Conservation (phyloP, 1,140 invertebrate genomes). For the Mamestra configurata region DNA sequence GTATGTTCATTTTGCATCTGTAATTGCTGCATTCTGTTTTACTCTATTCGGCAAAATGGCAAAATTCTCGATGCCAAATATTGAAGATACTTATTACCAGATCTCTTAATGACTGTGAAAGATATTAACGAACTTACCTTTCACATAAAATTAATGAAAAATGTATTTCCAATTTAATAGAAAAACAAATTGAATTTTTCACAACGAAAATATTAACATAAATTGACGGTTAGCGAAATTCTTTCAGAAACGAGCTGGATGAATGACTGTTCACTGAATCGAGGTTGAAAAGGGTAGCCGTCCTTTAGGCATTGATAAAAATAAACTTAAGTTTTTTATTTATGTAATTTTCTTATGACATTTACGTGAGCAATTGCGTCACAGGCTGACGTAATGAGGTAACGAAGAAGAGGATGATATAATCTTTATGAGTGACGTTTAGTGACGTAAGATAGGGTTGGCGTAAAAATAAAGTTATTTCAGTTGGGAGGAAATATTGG, state of each 20-base stretch:
- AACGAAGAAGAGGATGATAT: neutral
- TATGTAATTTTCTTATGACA: constrained; percentile 1
- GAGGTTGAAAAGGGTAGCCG: constrained; percentile 25
- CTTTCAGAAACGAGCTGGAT: neutral
- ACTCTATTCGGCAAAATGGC: too few relatives aligned
- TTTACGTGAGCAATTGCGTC: neutral
- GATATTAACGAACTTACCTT: neutral
- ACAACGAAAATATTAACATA: constrained; percentile 35
- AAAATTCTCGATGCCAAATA: too few relatives aligned
- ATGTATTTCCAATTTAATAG: neutral
- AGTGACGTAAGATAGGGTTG: neutral
- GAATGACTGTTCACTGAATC: constrained; percentile 32
- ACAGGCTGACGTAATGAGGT: neutral
- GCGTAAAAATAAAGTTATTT: too few relatives aligned
- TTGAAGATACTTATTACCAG: too few relatives aligned
- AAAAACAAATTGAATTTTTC: constrained; percentile 33
- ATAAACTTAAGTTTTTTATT: constrained; percentile 12
- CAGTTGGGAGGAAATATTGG: too few relatives aligned
- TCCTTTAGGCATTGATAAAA: constrained; percentile 33
- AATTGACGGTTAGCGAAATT: constrained; percentile 26
- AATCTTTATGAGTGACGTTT: neutral
- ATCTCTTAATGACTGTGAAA: neutral
- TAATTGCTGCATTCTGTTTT: too few relatives aligned
- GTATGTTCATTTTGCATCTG: too few relatives aligned
- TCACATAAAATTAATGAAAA: constrained; percentile 10